These are phyloP conservation scores for Nymphalis polychloros DNA, from an alignment of 2,888 invertebrate species.

Conservation along the genomic window DNA sequence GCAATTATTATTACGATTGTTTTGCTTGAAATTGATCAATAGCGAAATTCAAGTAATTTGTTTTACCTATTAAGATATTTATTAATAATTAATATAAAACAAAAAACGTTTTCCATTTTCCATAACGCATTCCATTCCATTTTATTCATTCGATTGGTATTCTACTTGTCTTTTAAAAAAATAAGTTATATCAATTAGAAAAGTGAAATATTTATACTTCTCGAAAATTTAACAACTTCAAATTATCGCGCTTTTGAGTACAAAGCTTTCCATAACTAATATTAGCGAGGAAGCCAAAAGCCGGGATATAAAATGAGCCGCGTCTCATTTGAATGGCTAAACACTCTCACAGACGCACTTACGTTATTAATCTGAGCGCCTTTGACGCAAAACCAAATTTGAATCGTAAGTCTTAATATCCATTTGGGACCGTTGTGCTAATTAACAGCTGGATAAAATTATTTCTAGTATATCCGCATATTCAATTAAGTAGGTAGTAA, in stretches of 20 bases:
- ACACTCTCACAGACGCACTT: constrained; percentile 27
- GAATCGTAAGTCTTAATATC: constrained; percentile 27
- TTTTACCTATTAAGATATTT: no score
- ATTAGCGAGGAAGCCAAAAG: constrained; percentile 22
- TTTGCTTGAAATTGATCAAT: no score
- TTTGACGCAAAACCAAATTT: constrained; percentile 30
- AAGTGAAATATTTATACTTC: background rate
- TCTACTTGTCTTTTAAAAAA: background rate
- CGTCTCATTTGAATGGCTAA: constrained; percentile 30
- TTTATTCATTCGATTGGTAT: no score
- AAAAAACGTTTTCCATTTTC: no score
- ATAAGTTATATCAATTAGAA: background rate
- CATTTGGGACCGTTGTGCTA: constrained; percentile 14
- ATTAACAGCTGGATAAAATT: constrained; percentile 6
- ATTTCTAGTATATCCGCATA: background rate
- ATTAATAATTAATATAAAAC: no score
- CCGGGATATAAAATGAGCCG: constrained; percentile 16
- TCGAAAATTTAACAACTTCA: no score
- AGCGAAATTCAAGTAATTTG: no score
- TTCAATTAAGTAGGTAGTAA: background rate
- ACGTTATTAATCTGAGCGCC: constrained; percentile 30
- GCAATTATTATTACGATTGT: no score
- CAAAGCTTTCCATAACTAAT: constrained; percentile 18
- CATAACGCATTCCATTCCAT: no score
- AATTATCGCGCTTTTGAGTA: background rate